Percentiles rank a stretch among this genome's conserved stretches.
Evolutionary conservation across 2,888 invertebrate species (phyloP).

Genomic region (Rhingia rostrata): DNA sequence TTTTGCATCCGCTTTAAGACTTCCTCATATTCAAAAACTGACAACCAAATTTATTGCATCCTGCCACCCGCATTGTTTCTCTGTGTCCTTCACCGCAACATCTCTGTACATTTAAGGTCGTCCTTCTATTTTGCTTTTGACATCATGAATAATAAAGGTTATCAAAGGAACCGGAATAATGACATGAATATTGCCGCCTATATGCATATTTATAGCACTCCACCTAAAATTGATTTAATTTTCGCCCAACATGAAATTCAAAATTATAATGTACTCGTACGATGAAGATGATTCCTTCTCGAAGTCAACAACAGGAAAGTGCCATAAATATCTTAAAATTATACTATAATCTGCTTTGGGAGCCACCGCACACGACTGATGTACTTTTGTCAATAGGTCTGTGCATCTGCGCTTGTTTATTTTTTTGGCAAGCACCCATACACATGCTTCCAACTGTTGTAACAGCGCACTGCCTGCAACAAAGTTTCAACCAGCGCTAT

Average conservation of each 20-base stretch:
- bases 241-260: not conserved
- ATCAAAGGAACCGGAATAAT: not conserved
- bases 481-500: constrained; percentile 6
- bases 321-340: constrained; percentile 9
- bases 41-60: too few relatives aligned
- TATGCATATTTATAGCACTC: not conserved
- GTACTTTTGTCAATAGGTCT: constrained; percentile 35
- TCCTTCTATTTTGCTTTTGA: constrained; percentile 1
- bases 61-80: too few relatives aligned
- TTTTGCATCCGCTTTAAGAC: too few relatives aligned
- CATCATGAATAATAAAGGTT: constrained; percentile 8
- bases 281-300: not conserved
- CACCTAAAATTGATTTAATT: constrained; percentile 2
- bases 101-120: not conserved
- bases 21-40: too few relatives aligned
- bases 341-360: not conserved
- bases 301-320: not conserved
- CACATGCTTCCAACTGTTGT: not conserved
- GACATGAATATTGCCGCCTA: constrained; percentile 3
- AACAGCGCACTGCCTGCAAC: not conserved
- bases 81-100: too few relatives aligned
- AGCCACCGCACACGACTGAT: constrained; percentile 13
- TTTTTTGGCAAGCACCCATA: constrained; percentile 32
- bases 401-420: constrained; percentile 11
- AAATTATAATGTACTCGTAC: not conserved